A percentile compares a stretch with the other conserved stretches of the same genome.
phyloP scores from a whole-genome alignment of 2,113 vertebrate genomes.

The Lethenteron camtschaticum region DNA sequence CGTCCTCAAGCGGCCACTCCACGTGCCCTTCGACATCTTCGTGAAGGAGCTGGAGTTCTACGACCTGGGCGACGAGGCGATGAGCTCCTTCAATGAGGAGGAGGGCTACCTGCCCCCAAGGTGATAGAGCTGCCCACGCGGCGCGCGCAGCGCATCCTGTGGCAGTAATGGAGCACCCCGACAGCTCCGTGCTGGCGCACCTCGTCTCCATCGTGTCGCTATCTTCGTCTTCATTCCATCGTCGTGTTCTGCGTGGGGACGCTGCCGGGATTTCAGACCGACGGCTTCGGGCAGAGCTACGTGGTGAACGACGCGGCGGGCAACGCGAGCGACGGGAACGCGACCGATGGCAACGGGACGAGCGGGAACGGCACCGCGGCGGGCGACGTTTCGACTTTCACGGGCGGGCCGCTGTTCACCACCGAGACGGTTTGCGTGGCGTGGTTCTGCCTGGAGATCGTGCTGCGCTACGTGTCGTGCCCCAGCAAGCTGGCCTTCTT shows the following conservation, averaged over 20 bases:
- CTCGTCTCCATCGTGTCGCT: not conserved
- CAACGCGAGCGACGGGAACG: too few relatives aligned
- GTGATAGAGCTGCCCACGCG: not conserved
- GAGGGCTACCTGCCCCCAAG: not conserved
- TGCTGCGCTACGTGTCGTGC: not conserved
- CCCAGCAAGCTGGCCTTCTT: not conserved
- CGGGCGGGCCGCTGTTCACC: not conserved
- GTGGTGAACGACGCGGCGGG: too few relatives aligned
- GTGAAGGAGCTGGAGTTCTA: slow-evolving; percentile 1
- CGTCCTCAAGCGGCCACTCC: not conserved
- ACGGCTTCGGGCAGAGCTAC: not conserved
- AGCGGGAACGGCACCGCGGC: too few relatives aligned
- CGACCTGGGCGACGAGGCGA: slow-evolving; percentile 1
- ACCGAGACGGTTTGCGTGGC: not conserved
- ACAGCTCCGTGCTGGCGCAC: not conserved
- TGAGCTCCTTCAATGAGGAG: not conserved
- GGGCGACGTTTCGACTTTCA: too few relatives aligned
- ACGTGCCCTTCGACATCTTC: slow-evolving; percentile 3
- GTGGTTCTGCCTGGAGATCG: slow-evolving; percentile 2
- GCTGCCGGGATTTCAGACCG: not conserved
- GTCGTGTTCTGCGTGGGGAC: not conserved
- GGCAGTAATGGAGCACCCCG: not conserved
- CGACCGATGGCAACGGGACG: too few relatives aligned
- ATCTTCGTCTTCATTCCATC: not conserved
- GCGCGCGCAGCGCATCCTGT: not conserved